Evolutionary conservation across 2,797 vertebrate genomes (phyloP).

Genomic region (Vultur gryphus): DNA sequence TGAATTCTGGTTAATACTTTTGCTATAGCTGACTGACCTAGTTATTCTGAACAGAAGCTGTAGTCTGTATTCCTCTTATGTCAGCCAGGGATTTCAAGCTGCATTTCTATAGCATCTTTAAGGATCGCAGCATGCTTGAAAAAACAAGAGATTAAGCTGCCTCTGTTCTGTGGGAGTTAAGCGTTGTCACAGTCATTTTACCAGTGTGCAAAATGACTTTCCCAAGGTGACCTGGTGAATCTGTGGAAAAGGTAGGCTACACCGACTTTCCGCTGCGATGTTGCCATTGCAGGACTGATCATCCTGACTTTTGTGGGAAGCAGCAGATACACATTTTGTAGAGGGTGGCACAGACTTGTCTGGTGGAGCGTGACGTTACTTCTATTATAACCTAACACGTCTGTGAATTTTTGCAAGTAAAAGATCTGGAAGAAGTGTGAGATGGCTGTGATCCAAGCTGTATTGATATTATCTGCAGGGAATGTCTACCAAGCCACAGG

Average conservation of each 20-base stretch:
- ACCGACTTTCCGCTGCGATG: neutral
- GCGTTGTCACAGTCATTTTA: neutral
- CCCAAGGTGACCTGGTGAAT: neutral
- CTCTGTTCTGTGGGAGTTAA: neutral
- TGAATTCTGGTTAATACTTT: conserved; percentile 6
- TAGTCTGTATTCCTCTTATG: neutral
- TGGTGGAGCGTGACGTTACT: neutral
- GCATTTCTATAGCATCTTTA: conserved; percentile 32
- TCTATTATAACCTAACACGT: neutral
- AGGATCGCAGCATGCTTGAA: neutral
- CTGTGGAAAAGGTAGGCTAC: neutral
- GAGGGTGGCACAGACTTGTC: neutral
- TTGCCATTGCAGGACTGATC: neutral
- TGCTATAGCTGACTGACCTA: conserved; percentile 44
- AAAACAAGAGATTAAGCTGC: neutral
- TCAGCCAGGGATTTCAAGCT: conserved; percentile 27
- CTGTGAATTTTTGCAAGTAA: conserved; percentile 2
- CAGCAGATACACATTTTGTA: neutral
- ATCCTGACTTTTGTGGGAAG: neutral
- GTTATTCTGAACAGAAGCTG: conserved; percentile 13
- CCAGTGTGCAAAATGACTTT: neutral
- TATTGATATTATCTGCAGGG: conserved; percentile 26
- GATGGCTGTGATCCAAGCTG: neutral
- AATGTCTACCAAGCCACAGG: conserved; percentile 26
- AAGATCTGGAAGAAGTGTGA: neutral